These are phyloP conservation scores for Volucella zonaria DNA, from an alignment of 2,888 invertebrate genomes.

Conservation along the genomic window DNA sequence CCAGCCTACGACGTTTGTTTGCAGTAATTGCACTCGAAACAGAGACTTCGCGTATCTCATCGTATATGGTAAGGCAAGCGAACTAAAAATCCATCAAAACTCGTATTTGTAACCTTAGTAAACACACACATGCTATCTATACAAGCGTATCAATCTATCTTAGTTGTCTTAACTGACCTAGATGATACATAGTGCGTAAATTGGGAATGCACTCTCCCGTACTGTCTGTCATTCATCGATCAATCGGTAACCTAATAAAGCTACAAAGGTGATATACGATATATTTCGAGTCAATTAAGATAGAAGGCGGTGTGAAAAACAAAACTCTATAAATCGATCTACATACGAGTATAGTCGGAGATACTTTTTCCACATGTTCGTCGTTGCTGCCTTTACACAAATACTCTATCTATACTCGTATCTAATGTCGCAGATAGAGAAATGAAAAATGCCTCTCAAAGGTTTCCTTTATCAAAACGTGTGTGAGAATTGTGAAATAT, in stretches of 20 bases:
- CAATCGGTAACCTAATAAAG: constrained; percentile 57
- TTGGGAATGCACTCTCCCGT: constrained; percentile 66
- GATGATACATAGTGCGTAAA: constrained; percentile 69
- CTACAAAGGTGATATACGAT: constrained; percentile 51
- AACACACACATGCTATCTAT: constrained; percentile 26
- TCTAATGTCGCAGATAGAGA: constrained; percentile 29
- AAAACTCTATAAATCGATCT: not conserved
- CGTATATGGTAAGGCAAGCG: constrained; percentile 63
- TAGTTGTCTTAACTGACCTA: constrained; percentile 62
- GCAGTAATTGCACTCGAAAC: constrained; percentile 31
- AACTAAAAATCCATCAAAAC: constrained; percentile 27
- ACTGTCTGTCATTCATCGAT: constrained; percentile 47
- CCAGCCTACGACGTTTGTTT: constrained; percentile 57
- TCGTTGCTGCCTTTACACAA: constrained; percentile 23
- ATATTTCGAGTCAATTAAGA: constrained; percentile 11
- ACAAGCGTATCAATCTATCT: constrained; percentile 38
- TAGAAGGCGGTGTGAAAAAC: constrained; percentile 11
- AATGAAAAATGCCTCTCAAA: constrained; percentile 42
- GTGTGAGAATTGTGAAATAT: constrained; percentile 2
- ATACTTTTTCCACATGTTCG: constrained; percentile 33
- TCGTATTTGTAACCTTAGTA: constrained; percentile 58
- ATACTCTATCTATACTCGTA: not conserved
- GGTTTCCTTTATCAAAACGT: constrained; percentile 37
- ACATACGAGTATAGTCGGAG: constrained; percentile 3
- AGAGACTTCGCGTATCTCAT: constrained; percentile 14